A percentile compares a stretch with the other conserved stretches of the same genome.
Conservation (phyloP, 2,113 vertebrate species). For the Lucifuga dentata region DNA sequence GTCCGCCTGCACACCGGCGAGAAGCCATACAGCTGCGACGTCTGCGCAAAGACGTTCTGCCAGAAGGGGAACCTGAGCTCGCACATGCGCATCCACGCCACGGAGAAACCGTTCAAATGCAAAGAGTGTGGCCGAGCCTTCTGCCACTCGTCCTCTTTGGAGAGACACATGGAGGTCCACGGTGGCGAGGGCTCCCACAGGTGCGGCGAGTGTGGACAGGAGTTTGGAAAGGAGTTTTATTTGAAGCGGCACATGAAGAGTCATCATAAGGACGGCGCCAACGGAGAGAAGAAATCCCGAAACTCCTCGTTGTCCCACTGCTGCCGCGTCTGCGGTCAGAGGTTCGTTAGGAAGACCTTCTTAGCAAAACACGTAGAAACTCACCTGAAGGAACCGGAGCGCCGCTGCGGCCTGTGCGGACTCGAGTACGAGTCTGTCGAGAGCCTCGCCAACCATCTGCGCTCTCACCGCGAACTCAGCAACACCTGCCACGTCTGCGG, state of each 20-base stretch:
- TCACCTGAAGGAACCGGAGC: slow-evolving; percentile 38
- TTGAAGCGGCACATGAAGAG: slow-evolving; percentile 53
- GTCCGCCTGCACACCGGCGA: slow-evolving; percentile 65
- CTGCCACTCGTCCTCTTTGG: slow-evolving; percentile 56
- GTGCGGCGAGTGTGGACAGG: slow-evolving; percentile 46
- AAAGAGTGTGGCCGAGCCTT: slow-evolving; percentile 54
- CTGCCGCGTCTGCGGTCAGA: slow-evolving; percentile 56
- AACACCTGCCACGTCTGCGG: slow-evolving; percentile 75
- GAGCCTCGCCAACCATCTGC: slow-evolving; percentile 49
- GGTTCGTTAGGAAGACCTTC: slow-evolving; percentile 35
- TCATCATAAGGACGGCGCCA: not conserved
- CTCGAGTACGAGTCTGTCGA: slow-evolving; percentile 48
- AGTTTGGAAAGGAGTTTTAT: slow-evolving; percentile 12
- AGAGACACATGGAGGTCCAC: slow-evolving; percentile 61
- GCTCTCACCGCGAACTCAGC: slow-evolving; percentile 20
- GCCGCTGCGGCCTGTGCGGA: slow-evolving; percentile 64
- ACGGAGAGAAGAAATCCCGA: not conserved
- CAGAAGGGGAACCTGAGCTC: slow-evolving; percentile 63
- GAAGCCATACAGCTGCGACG: slow-evolving; percentile 55
- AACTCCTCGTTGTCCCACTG: not conserved
- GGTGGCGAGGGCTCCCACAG: not conserved
- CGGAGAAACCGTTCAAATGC: slow-evolving; percentile 59
- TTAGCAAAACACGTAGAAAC: slow-evolving; percentile 52
- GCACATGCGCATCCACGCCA: slow-evolving; percentile 43
- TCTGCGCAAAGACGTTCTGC: slow-evolving; percentile 66